A percentile compares a stretch with the other conserved stretches of the same genome.
phyloP scores from a whole-genome alignment of 1,140 invertebrate species.

The Saccostrea glomerata region DNA sequence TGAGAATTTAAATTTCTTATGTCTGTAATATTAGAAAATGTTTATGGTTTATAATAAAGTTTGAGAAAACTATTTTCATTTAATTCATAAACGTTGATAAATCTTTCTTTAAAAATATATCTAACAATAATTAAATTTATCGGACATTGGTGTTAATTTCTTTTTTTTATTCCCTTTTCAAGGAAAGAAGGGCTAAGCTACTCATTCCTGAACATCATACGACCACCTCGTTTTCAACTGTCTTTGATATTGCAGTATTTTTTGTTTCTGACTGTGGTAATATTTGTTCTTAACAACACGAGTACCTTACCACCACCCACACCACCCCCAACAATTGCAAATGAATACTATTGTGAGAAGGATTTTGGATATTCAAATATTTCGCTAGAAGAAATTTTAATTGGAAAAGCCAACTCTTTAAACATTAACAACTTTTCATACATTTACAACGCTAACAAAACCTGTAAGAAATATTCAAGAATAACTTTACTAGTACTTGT shows the following conservation, averaged over 20 bases:
- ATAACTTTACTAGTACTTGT: conserved; percentile 47
- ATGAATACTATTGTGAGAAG: not conserved
- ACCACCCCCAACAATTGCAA: not conserved
- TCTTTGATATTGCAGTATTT: not conserved
- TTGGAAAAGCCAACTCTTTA: not conserved
- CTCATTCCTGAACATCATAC: no score
- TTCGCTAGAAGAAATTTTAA: not conserved
- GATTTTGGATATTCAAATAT: not conserved
- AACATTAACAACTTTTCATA: not conserved
- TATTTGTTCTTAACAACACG: not conserved
- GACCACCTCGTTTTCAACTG: not conserved
- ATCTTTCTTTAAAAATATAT: no score
- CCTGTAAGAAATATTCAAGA: not conserved
- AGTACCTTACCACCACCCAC: no score
- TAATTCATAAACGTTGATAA: no score
- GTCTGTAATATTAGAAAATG: no score
- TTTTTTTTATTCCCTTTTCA: no score
- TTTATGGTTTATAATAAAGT: no score
- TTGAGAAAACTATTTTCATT: no score
- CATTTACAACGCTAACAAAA: not conserved
- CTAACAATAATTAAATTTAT: no score
- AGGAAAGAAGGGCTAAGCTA: no score
- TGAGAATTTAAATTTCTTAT: no score
- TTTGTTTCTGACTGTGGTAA: not conserved
- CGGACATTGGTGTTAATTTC: no score